phyloP scores from a whole-genome alignment of 2,888 invertebrate genomes.

The Phengaris arion region DNA sequence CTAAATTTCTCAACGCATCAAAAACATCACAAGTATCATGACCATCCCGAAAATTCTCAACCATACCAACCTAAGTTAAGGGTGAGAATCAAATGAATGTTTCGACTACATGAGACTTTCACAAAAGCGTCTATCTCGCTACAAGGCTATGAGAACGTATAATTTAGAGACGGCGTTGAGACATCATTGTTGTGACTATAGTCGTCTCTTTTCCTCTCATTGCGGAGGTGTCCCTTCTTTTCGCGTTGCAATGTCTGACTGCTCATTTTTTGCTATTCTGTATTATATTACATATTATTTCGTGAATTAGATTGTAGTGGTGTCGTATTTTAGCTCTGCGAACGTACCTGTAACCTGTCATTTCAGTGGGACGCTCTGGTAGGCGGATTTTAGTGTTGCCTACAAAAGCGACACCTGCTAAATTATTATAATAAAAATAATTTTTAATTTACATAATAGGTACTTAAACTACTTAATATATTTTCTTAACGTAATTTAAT shows the following conservation, averaged over 20 bases:
- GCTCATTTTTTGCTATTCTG: slow-evolving; percentile 75
- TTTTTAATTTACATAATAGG: background rate
- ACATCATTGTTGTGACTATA: slow-evolving; percentile 46
- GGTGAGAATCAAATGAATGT: slow-evolving; percentile 42
- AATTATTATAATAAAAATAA: background rate
- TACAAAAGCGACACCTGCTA: slow-evolving; percentile 2
- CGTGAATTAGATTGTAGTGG: slow-evolving; percentile 76
- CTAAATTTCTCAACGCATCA: slow-evolving; percentile 63
- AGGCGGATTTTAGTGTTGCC: slow-evolving; percentile 55
- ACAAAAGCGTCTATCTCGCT: slow-evolving; percentile 45
- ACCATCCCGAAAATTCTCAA: slow-evolving; percentile 33
- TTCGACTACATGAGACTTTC: slow-evolving; percentile 46
- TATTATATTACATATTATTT: slow-evolving; percentile 77
- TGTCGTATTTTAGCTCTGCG: slow-evolving; percentile 69
- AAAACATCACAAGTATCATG: slow-evolving; percentile 45
- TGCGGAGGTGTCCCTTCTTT: slow-evolving; percentile 56
- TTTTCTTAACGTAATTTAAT: background rate
- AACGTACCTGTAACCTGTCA: slow-evolving; percentile 48
- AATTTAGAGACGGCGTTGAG: slow-evolving; percentile 76
- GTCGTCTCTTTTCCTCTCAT: slow-evolving; percentile 55
- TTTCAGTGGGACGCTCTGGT: slow-evolving; percentile 53
- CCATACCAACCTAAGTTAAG: slow-evolving; percentile 22
- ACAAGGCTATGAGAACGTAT: slow-evolving; percentile 80
- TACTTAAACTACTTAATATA: background rate
- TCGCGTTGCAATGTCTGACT: slow-evolving; percentile 59